phyloP scores from a whole-genome alignment of 2,888 invertebrate genomes.

The Erebia ligea region DNA sequence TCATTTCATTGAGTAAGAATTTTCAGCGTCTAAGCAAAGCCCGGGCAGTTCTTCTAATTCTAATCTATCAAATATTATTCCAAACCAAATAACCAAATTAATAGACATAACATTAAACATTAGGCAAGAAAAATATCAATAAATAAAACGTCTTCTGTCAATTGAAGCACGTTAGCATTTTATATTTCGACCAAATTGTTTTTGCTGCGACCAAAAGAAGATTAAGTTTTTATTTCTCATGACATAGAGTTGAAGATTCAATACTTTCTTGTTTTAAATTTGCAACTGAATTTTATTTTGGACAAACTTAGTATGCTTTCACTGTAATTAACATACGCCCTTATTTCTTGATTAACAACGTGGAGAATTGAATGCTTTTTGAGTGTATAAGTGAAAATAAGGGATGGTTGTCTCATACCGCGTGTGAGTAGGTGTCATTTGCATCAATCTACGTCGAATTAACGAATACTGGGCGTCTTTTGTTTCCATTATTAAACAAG shows the following conservation, averaged over 20 bases:
- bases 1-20: too few relatives aligned
- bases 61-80: neutral
- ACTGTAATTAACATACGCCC: slow-evolving; percentile 21
- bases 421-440: slow-evolving; percentile 70
- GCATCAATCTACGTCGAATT: slow-evolving; percentile 75
- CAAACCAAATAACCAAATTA: slow-evolving; percentile 40
- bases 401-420: slow-evolving; percentile 43
- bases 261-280: neutral
- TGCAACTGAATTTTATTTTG: neutral
- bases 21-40: neutral
- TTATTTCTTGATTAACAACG: slow-evolving; percentile 22
- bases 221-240: neutral
- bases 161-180: slow-evolving; percentile 67
- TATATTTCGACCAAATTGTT: slow-evolving; percentile 30
- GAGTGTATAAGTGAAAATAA: slow-evolving; percentile 21
- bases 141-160: slow-evolving; percentile 72
- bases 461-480: slow-evolving; percentile 63
- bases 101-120: slow-evolving; percentile 44
- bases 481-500: slow-evolving; percentile 30
- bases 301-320: slow-evolving; percentile 20
- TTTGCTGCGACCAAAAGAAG: neutral
- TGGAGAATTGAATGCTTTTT: slow-evolving; percentile 21
- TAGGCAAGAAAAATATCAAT: slow-evolving; percentile 55
- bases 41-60: neutral
- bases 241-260: neutral